A percentile compares a stretch with the other conserved stretches of the same genome.
Evolutionary conservation across 2,797 vertebrate genomes (phyloP).

Genomic region (Rhinichthys osculus): DNA sequence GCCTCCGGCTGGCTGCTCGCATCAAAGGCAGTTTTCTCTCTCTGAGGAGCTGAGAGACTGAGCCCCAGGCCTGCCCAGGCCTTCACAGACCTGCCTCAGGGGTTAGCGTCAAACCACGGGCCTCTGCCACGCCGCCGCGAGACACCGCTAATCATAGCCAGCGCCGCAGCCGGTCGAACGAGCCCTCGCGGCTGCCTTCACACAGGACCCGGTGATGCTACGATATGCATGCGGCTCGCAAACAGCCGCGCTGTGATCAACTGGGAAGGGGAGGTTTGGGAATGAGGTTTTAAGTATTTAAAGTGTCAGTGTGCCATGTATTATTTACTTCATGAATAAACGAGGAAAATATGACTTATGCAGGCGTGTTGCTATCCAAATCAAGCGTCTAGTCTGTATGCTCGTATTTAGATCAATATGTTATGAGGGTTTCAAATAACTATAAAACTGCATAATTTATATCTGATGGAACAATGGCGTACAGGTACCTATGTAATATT

Average conservation of each 20-base stretch:
- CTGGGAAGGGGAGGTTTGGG: slow-evolving; percentile 24
- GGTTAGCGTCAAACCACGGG: slow-evolving; percentile 60
- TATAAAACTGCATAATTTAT: slow-evolving; percentile 37
- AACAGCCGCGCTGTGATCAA: slow-evolving; percentile 50
- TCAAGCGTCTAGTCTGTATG: slow-evolving; percentile 22
- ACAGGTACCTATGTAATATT: slow-evolving; percentile 11
- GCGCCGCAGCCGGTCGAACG: slow-evolving; percentile 56
- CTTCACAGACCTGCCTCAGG: slow-evolving; percentile 76
- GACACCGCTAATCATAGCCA: slow-evolving; percentile 68
- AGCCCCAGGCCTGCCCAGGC: slow-evolving; percentile 73
- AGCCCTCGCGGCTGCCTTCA: slow-evolving; percentile 22
- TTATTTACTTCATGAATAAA: slow-evolving; percentile 79
- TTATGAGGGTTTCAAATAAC: slow-evolving; percentile 36
- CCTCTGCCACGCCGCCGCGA: slow-evolving; percentile 68
- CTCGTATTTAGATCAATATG: slow-evolving; percentile 45
- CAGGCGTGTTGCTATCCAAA: slow-evolving; percentile 38
- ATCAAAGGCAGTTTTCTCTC: slow-evolving; percentile 79
- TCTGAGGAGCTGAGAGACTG: slow-evolving; percentile 76
- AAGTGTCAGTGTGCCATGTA: slow-evolving; percentile 73
- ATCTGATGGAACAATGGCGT: slow-evolving; percentile 24
- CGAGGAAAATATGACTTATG: slow-evolving; percentile 54
- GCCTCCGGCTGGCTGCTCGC: slow-evolving; percentile 77
- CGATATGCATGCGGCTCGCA: slow-evolving; percentile 38
- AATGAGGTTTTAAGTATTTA: slow-evolving; percentile 67
- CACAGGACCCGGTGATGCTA: slow-evolving; percentile 37